phyloP scores from a whole-genome alignment of 2,888 invertebrate genomes.

The Athripsodes cinereus region DNA sequence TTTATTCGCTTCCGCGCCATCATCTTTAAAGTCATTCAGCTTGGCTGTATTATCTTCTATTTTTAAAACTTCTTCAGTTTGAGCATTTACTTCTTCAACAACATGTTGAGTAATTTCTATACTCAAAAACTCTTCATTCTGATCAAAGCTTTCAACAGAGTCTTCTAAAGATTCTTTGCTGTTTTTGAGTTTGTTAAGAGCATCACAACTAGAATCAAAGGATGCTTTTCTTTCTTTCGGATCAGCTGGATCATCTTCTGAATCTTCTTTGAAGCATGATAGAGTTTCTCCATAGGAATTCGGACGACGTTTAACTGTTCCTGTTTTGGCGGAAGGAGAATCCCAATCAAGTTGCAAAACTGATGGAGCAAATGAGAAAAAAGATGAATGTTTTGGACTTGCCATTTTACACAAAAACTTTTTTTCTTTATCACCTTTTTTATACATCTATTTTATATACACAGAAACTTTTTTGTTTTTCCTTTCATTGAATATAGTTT shows the following conservation, averaged over 20 bases:
- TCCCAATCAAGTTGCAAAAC: constrained; percentile 60
- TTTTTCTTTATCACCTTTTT: too few species aligned
- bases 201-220: constrained; percentile 10
- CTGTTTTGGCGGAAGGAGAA: constrained; percentile 63
- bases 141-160: background rate
- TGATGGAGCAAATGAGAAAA: constrained; percentile 40
- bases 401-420: constrained; percentile 37
- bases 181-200: background rate
- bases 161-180: too few species aligned
- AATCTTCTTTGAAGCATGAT: constrained; percentile 1
- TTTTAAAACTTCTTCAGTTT: constrained; percentile 6
- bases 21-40: background rate
- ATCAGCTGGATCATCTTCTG: background rate
- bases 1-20: background rate
- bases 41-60: constrained; percentile 6
- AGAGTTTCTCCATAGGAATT: constrained; percentile 40
- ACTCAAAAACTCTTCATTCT: background rate
- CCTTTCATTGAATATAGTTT: too few species aligned
- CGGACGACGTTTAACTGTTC: constrained; percentile 64
- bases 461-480: too few species aligned
- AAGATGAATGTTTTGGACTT: constrained; percentile 48
- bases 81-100: background rate
- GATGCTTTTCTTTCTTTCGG: constrained; percentile 19
- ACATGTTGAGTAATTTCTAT: background rate
- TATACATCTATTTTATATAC: too few species aligned